Evolutionary conservation across 2,888 invertebrate species (phyloP).

Genomic region (Plusia festucae): DNA sequence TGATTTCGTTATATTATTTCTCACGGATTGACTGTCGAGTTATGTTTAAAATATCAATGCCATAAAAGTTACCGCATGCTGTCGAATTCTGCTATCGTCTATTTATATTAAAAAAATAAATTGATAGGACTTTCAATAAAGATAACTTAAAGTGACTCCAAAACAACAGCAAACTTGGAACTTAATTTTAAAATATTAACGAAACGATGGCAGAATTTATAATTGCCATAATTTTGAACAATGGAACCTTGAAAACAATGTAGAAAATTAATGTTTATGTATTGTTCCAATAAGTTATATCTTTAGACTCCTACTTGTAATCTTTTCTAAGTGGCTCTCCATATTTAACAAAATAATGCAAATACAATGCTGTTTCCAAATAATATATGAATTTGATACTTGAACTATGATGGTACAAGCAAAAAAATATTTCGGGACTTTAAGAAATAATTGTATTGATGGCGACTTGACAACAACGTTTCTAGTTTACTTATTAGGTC

Average conservation of each 20-base stretch:
- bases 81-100: too few species aligned
- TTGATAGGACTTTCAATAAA: background rate
- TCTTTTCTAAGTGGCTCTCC: constrained; percentile 21
- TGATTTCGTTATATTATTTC: too few species aligned
- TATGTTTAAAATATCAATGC: too few species aligned
- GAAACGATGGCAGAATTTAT: background rate
- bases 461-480: too few species aligned
- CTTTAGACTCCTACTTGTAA: constrained; percentile 12
- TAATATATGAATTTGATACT: too few species aligned
- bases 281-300: constrained; percentile 20
- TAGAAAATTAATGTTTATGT: constrained; percentile 9
- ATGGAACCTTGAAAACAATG: background rate
- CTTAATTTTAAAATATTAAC: constrained; percentile 1
- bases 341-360: constrained; percentile 12
- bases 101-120: background rate
- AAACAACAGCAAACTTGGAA: background rate
- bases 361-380: background rate
- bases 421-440: too few species aligned
- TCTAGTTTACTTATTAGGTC: too few species aligned
- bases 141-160: constrained; percentile 4
- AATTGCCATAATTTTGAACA: constrained; percentile 5
- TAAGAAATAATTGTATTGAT: too few species aligned
- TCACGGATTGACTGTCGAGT: too few species aligned
- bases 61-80: too few species aligned
- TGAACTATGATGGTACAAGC: too few species aligned